phyloP scores from a whole-genome alignment of 30 jellyfish, hydroid and myxozoan genomes.

The Aurelia aurita complex sp. Pacific region DNA sequence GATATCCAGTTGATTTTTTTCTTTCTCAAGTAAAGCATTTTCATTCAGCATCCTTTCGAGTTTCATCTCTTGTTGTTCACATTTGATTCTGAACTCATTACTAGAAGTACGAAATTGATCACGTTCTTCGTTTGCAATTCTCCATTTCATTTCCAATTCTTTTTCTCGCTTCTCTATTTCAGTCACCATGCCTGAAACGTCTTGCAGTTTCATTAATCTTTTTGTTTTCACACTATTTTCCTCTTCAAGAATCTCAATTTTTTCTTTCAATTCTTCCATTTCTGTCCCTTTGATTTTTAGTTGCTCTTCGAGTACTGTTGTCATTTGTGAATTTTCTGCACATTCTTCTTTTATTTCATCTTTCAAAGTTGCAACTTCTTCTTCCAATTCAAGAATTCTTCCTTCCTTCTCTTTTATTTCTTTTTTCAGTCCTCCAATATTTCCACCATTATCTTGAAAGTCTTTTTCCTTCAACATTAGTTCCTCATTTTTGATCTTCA shows the following conservation, averaged over 20 bases:
- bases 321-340: neutral
- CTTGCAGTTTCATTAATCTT: neutral
- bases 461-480: neutral
- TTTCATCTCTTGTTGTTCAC: slow-evolving; percentile 1
- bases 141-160: neutral
- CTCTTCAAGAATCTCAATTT: neutral
- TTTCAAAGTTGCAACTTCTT: slow-evolving; percentile 11
- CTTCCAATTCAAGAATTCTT: neutral
- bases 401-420: neutral
- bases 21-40: slow-evolving; percentile 1
- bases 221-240: neutral
- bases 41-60: slow-evolving; percentile 2
- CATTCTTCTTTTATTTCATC: slow-evolving; percentile 11
- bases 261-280: slow-evolving; percentile 5
- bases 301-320: neutral
- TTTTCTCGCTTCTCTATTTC: neutral
- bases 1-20: neutral
- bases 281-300: neutral
- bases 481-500: slow-evolving; percentile 4
- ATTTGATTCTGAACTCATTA: neutral
- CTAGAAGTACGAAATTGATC: neutral
- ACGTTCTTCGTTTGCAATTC: neutral
- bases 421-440: neutral
- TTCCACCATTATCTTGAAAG: neutral
- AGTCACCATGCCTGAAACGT: neutral